Evolutionary conservation across 1,140 invertebrate species (phyloP).

Genomic region (Penaeus indicus): DNA sequence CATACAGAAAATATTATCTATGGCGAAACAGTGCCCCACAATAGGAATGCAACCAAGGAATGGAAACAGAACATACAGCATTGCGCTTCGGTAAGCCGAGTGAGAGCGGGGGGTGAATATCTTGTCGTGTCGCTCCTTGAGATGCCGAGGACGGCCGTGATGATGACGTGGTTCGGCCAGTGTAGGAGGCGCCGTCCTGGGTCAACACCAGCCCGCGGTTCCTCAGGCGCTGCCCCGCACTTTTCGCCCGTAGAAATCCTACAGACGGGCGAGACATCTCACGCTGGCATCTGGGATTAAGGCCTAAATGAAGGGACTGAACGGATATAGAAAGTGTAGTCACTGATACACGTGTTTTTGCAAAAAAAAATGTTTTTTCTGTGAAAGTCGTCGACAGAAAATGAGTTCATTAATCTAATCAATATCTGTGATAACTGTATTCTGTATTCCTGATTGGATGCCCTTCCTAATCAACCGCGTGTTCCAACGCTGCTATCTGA

Average conservation of each 20-base stretch:
- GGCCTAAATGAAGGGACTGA: not conserved
- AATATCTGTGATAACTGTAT: too few species aligned
- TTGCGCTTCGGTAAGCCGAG: not conserved
- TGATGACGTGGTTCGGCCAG: not conserved
- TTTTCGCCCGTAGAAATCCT: not conserved
- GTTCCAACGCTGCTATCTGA: too few species aligned
- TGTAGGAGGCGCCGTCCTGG: not conserved
- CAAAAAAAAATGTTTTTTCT: too few species aligned
- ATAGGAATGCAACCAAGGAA: too few species aligned
- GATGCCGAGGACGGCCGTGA: not conserved
- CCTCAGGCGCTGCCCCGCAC: not conserved
- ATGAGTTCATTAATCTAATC: too few species aligned
- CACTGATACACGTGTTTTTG: too few species aligned
- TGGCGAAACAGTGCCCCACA: too few species aligned
- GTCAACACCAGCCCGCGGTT: not conserved
- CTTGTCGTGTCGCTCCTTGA: constrained; percentile 2
- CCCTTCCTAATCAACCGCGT: too few species aligned
- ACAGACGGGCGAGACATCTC: not conserved
- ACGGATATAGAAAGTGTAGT: too few species aligned
- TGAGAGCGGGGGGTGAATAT: not conserved
- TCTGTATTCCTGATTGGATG: too few species aligned
- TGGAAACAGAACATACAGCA: not conserved
- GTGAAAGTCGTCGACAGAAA: too few species aligned
- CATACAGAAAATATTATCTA: too few species aligned
- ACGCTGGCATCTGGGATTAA: not conserved